Evolutionary conservation across 2,797 vertebrate species (phyloP).

Genomic region (Hypotaenidia philippensis): DNA sequence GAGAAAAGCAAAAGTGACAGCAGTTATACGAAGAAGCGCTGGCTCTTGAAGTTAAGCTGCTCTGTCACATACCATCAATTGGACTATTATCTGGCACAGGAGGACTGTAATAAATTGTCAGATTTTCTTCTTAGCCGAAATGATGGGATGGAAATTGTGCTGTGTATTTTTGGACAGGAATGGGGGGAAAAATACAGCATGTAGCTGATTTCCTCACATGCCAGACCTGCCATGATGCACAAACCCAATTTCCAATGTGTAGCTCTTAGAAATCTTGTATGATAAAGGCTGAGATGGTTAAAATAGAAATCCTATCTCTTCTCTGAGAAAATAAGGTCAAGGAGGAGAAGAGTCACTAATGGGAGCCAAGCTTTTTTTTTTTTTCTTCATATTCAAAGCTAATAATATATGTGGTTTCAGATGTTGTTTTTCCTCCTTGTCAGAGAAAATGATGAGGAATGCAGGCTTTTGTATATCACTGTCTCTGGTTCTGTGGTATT

Average conservation of each 20-base stretch:
- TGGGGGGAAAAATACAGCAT: background rate
- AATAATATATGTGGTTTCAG: background rate
- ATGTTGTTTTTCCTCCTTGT: background rate
- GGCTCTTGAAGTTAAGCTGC: conserved; percentile 79
- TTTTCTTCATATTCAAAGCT: background rate
- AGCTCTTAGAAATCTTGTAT: background rate
- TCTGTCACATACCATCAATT: conserved; percentile 80
- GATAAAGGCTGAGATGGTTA: background rate
- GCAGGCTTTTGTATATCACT: background rate
- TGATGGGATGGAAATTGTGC: conserved; percentile 77
- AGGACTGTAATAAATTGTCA: conserved; percentile 81
- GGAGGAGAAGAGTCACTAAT: background rate
- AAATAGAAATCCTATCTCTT: background rate
- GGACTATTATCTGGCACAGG: conserved; percentile 78
- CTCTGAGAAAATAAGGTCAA: conserved; percentile 7
- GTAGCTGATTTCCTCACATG: conserved; percentile 44
- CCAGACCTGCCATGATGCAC: conserved; percentile 43
- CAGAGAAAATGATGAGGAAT: background rate
- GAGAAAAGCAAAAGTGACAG: conserved; percentile 77
- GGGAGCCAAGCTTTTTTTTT: background rate
- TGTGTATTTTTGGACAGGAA: conserved; percentile 52
- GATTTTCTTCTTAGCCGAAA: conserved; percentile 79
- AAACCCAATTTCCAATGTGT: conserved; percentile 9
- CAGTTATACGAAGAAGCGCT: conserved; percentile 61
- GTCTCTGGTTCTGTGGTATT: background rate